These are phyloP conservation scores for Sebastes diploproa DNA, from an alignment of 2,797 vertebrate species.

Conservation along the genomic window DNA sequence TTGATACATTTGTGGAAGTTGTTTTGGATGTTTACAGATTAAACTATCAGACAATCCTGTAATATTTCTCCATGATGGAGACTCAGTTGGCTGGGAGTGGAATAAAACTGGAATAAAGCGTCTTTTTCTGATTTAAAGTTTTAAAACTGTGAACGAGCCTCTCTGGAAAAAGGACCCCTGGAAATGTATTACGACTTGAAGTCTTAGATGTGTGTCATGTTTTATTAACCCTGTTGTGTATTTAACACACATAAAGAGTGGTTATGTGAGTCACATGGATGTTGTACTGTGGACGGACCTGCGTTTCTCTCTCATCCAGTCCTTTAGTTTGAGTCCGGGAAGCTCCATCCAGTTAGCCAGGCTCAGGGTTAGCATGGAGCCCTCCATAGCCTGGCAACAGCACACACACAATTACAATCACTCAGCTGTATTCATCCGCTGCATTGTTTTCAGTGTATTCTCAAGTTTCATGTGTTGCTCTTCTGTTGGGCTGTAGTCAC, in stretches of 20 bases:
- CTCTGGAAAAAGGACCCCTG: background rate
- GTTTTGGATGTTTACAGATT: too few relatives aligned
- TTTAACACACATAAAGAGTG: background rate
- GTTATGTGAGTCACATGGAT: background rate
- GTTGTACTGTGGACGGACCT: constrained; percentile 65
- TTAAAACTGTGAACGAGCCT: background rate
- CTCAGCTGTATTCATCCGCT: background rate
- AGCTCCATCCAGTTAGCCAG: constrained; percentile 89
- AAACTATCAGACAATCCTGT: too few relatives aligned
- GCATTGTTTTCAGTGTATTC: background rate
- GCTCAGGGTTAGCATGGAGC: constrained; percentile 86
- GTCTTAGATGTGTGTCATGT: background rate
- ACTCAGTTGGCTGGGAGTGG: too few relatives aligned
- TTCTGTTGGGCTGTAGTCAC: background rate
- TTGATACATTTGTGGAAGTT: too few relatives aligned
- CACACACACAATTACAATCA: background rate
- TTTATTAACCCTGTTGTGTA: background rate
- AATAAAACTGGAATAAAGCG: too few relatives aligned
- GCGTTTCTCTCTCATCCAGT: constrained; percentile 87
- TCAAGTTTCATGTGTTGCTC: background rate
- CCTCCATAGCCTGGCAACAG: constrained; percentile 82
- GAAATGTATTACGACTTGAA: background rate
- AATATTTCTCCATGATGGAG: too few relatives aligned
- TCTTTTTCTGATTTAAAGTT: background rate
- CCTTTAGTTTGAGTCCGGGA: constrained; percentile 85